Base-by-base conservation (phyloP, 2,888 invertebrate species). In the Agriopis aurantiaria region DNA sequence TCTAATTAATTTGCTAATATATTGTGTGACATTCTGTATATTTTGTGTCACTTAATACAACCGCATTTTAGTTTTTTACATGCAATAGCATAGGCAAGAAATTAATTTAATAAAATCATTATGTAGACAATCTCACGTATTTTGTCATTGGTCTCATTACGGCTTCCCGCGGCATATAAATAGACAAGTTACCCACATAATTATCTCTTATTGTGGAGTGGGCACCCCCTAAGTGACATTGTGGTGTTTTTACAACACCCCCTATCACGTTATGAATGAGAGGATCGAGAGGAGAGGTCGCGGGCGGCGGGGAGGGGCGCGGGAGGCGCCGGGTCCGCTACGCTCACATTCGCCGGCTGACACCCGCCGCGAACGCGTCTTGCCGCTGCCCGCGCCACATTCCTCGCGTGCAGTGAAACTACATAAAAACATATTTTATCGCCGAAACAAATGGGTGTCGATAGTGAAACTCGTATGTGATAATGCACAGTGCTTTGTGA, bases 391-490 rank as follows among this genome's bases (percentile, higher is more conserved):
- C 75, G 75, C 73, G 78, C 74, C 69, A 82, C 87, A 87, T 86
- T 86, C 83, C 85, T 87, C 89, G 91, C 91, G 93, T 84, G 86
- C 87, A 89, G 91, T 91, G 90, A 92, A 92, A 92, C 90, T 88
- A 91, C 80, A 87, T 86, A 82, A 83, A 77, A 81, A 64, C 61
- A 82, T 82, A 87, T 85, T 86, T 85, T 82, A 86, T 85, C 81
- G 83, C 88, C 83, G 88, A 89, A 91, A 89, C 92, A 91, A 92
- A 93, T 92, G 91, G 86, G 88, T 89, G 81, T 86, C 84, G 84
- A 91, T 84, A 92, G 93, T 94, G 93, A 88, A 91, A 91, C 88
- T 78, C 88, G 84, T 90, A 89, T 86, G 91, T 92, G 90, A 86
- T 88, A 83, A 85, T 86, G 86, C 85, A 85, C 86, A 84, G 91